A percentile compares a stretch with the other conserved stretches of the same genome.
Conservation (phyloP, 2,888 invertebrate species). For the Acleris emargana region DNA sequence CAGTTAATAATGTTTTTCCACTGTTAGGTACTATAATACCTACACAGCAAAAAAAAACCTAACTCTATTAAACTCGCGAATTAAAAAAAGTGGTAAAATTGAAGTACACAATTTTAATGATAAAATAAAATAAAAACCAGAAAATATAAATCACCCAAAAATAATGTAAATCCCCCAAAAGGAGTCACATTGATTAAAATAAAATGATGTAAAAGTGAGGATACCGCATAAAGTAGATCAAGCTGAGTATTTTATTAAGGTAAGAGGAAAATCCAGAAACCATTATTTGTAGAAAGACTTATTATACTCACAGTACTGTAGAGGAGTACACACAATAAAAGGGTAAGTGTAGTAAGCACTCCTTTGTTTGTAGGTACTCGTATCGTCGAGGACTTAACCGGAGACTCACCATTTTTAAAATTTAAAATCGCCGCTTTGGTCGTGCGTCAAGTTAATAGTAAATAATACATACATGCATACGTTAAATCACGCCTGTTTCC, state of each 20-base stretch:
- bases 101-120: no score
- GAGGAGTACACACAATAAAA: slow-evolving; percentile 18
- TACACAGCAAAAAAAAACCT: no score
- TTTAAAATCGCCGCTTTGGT: slow-evolving; percentile 10
- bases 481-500: no score
- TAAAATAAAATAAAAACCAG: no score
- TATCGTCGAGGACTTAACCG: slow-evolving; percentile 42
- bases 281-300: slow-evolving; percentile 4
- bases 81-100: no score
- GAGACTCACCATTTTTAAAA: slow-evolving; percentile 22
- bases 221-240: background rate
- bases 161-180: no score
- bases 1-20: no score
- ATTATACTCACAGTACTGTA: background rate
- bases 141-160: no score
- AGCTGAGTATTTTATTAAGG: background rate
- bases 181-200: background rate
- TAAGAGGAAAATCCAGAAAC: slow-evolving; percentile 13
- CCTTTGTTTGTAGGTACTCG: slow-evolving; percentile 42
- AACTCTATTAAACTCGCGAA: no score
- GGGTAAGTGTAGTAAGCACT: slow-evolving; percentile 41
- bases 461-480: no score
- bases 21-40: no score
- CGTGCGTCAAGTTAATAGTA: slow-evolving; percentile 8
- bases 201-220: background rate